These are phyloP conservation scores for Rhodophaea formosa DNA, from an alignment of 2,888 invertebrate species.

Conservation along the genomic window DNA sequence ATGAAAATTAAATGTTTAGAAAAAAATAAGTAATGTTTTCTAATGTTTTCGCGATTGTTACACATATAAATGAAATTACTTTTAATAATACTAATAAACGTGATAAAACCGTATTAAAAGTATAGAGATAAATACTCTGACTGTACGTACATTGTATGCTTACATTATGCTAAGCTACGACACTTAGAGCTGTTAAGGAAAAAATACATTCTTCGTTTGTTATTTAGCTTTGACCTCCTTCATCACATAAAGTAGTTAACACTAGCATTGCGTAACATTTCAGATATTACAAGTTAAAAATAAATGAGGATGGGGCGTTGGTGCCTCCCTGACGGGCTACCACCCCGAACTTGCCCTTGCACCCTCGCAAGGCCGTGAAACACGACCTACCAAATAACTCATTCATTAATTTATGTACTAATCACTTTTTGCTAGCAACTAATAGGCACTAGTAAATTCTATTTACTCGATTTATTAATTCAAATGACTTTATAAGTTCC, in stretches of 20 bases:
- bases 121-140: too few species aligned
- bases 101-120: too few species aligned
- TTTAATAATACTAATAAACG: too few species aligned
- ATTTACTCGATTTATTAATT: neutral
- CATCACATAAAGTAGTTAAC: conserved; percentile 19
- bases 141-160: too few species aligned
- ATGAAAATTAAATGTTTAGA: too few species aligned
- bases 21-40: too few species aligned
- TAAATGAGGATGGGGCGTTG: conserved; percentile 28
- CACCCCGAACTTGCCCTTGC: conserved; percentile 33
- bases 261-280: conserved; percentile 32
- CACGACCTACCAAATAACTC: conserved; percentile 23
- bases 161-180: neutral
- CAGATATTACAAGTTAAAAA: conserved; percentile 31
- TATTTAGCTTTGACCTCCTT: conserved; percentile 15
- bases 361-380: conserved; percentile 25
- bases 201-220: conserved; percentile 13
- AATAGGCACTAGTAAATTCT: neutral
- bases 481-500: neutral
- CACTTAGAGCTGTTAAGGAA: conserved; percentile 6
- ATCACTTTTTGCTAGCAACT: neutral
- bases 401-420: conserved; percentile 1
- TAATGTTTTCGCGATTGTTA: too few species aligned
- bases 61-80: too few species aligned
- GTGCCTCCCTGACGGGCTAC: conserved; percentile 29